These are phyloP conservation scores for Pachyramphus minor DNA, from an alignment of 2,113 vertebrate species.

Conservation along the genomic window DNA sequence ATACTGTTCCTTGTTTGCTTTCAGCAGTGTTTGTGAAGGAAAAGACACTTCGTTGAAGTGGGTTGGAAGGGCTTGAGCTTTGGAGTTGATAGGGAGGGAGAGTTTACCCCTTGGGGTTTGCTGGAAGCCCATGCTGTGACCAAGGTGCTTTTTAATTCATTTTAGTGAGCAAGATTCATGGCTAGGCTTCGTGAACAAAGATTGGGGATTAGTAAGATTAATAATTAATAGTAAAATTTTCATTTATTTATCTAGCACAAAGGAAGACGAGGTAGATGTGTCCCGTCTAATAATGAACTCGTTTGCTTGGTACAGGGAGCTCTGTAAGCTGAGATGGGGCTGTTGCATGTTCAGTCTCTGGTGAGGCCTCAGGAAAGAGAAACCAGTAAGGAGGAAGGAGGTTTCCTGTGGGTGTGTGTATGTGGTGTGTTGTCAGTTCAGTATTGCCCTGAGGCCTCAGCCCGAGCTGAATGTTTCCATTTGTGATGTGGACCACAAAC, in stretches of 20 bases:
- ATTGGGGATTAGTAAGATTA: background rate
- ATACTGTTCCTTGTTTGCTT: background rate
- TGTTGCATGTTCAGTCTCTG: background rate
- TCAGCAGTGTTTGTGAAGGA: background rate
- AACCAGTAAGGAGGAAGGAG: background rate
- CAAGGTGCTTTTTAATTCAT: background rate
- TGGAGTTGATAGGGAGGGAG: background rate
- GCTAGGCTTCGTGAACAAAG: too few relatives aligned
- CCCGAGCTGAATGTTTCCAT: background rate
- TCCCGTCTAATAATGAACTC: fast-evolving
- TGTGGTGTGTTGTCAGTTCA: slow-evolving; percentile 13
- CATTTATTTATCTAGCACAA: background rate
- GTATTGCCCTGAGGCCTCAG: slow-evolving; percentile 10
- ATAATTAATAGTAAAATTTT: background rate
- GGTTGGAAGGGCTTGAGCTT: background rate
- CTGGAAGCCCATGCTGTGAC: background rate
- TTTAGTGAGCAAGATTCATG: too few relatives aligned
- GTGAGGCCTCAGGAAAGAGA: slow-evolving; percentile 54
- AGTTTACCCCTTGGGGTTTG: background rate
- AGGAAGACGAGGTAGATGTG: background rate
- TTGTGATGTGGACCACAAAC: slow-evolving; percentile 12
- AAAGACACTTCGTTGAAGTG: background rate
- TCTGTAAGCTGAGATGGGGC: background rate
- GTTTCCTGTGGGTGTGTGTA: slow-evolving; percentile 49
- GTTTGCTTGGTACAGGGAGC: fast-evolving